A percentile compares a stretch with the other conserved stretches of the same genome.
These are phyloP conservation scores for Diloba caeruleocephala DNA, from an alignment of 2,888 invertebrate species.

Conservation along the genomic window DNA sequence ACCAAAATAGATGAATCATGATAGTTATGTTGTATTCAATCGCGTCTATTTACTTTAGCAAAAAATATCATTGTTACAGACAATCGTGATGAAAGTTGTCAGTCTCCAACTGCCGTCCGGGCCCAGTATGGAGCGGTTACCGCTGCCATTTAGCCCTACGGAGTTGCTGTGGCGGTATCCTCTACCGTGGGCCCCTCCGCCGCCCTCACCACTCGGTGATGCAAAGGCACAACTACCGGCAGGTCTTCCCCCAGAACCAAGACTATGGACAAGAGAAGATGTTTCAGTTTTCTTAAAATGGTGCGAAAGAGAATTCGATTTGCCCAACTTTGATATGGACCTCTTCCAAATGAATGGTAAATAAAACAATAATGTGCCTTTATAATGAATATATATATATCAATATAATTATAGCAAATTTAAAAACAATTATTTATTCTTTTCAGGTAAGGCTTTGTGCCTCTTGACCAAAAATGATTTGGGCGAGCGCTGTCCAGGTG, in stretches of 20 bases:
- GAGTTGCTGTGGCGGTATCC: constrained; percentile 97
- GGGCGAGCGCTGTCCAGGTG: constrained; percentile 96
- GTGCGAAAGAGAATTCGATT: constrained; percentile 97
- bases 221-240: constrained; percentile 96
- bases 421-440: constrained; percentile 25
- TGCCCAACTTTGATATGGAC: constrained; percentile 97
- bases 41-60: not conserved
- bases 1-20: no score
- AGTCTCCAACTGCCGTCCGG: constrained; percentile 92
- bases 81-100: constrained; percentile 90
- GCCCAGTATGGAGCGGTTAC: constrained; percentile 93
- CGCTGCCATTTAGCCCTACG: constrained; percentile 94
- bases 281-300: constrained; percentile 96
- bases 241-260: constrained; percentile 95
- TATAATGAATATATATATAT: not conserved
- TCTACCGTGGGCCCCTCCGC: constrained; percentile 92
- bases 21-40: no score
- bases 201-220: constrained; percentile 93
- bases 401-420: not conserved
- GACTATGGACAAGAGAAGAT: constrained; percentile 97
- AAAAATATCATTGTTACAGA: constrained; percentile 68
- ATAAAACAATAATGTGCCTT: constrained; percentile 36
- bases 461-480: constrained; percentile 96
- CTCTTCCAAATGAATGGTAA: constrained; percentile 98
- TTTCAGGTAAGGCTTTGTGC: constrained; percentile 96